phyloP scores from a whole-genome alignment of 2,113 vertebrate species.

The Castor canadensis region DNA sequence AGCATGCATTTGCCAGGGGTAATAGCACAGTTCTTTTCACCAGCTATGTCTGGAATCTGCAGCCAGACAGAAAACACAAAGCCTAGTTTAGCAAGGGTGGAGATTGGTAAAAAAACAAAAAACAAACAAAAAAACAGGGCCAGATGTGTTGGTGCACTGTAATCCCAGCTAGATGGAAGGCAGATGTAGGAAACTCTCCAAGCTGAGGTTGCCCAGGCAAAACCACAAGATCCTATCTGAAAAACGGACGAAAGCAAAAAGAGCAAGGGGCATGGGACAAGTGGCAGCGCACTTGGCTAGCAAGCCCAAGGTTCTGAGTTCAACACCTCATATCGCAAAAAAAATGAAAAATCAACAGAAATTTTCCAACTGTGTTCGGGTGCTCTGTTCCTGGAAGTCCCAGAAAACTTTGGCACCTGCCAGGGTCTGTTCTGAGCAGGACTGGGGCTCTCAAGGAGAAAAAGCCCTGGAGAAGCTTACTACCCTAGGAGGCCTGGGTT shows the following conservation, averaged over 20 bases:
- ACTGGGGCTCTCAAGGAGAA: background rate
- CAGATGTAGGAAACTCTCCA: too few species aligned
- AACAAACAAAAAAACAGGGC: too few species aligned
- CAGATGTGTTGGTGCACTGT: too few species aligned
- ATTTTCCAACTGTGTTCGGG: background rate
- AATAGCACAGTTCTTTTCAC: background rate
- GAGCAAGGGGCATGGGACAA: too few species aligned
- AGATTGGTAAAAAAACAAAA: too few species aligned
- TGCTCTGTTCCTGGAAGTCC: background rate
- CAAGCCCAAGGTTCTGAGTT: background rate
- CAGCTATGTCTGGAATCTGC: background rate
- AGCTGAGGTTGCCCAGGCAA: too few species aligned
- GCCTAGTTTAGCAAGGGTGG: background rate
- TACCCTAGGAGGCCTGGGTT: fast-evolving
- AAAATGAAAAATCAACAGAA: background rate
- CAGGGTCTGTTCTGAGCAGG: background rate
- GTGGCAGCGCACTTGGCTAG: too few species aligned
- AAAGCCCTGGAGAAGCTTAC: background rate
- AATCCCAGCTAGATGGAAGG: too few species aligned
- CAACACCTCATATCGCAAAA: background rate
- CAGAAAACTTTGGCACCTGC: background rate
- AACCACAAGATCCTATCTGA: too few species aligned
- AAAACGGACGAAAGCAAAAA: too few species aligned
- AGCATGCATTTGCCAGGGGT: background rate
- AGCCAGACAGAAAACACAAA: background rate